phyloP scores from a whole-genome alignment of 2,797 vertebrate species.

The Zenarchopterus dispar region DNA sequence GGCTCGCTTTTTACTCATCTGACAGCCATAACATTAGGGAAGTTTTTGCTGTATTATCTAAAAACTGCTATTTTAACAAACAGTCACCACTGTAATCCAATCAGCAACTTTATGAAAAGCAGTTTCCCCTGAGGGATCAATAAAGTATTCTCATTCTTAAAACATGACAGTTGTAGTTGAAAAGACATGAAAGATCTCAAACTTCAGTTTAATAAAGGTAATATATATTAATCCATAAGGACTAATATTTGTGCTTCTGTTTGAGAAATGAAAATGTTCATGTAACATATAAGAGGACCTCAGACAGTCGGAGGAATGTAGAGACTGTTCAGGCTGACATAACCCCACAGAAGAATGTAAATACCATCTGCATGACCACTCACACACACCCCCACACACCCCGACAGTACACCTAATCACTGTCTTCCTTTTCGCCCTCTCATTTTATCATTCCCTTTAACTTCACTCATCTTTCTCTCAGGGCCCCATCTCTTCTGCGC shows the following conservation, averaged over 20 bases:
- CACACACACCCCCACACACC: conserved; percentile 1
- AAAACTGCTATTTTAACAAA: background rate
- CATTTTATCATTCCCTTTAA: conserved; percentile 43
- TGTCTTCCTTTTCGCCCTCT: conserved; percentile 45
- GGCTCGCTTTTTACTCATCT: background rate
- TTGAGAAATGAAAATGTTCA: conserved; percentile 4
- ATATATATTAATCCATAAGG: conserved; percentile 21
- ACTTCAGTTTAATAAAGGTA: conserved; percentile 29
- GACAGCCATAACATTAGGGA: background rate
- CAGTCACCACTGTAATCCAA: background rate
- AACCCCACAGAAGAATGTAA: conserved; percentile 66
- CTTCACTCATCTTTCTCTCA: conserved; percentile 26
- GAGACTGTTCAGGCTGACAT: conserved; percentile 60
- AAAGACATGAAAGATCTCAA: background rate
- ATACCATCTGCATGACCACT: conserved; percentile 69
- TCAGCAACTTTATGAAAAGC: background rate
- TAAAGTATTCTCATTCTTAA: too few relatives aligned
- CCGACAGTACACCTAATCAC: conserved; percentile 53
- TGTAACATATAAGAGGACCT: conserved; percentile 67
- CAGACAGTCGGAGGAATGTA: conserved; percentile 55
- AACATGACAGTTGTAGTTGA: background rate
- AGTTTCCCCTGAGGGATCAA: too few relatives aligned
- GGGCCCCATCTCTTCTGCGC: conserved; percentile 1
- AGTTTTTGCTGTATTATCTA: too few relatives aligned
- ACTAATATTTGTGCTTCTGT: too few relatives aligned